These are phyloP conservation scores for Octodon degus DNA, from an alignment of 2,113 vertebrate species.

Conservation along the genomic window DNA sequence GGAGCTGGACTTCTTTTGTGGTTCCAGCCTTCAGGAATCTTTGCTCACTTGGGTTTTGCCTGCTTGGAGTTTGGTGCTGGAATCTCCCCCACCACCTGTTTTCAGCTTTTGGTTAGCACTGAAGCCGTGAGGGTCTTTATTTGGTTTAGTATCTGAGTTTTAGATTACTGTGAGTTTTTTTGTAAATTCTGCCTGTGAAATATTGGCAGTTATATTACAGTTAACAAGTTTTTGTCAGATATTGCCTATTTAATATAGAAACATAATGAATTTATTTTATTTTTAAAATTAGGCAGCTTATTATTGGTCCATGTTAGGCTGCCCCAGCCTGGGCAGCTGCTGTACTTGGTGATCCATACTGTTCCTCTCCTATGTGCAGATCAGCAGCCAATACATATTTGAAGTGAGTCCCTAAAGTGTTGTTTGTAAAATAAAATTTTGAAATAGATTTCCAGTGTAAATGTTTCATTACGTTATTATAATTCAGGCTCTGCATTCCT, in stretches of 20 bases:
- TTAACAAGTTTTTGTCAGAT: neutral
- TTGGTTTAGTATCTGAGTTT: conserved; percentile 1
- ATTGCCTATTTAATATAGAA: conserved; percentile 36
- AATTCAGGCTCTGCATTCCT: neutral
- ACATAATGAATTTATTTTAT: neutral
- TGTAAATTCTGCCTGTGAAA: neutral
- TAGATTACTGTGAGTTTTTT: neutral
- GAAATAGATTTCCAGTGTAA: conserved; percentile 7
- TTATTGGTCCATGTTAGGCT: neutral
- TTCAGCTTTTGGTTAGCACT: neutral
- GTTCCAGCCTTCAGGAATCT: neutral
- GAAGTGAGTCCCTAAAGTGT: conserved; percentile 22
- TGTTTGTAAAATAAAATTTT: conserved; percentile 41
- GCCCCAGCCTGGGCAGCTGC: neutral
- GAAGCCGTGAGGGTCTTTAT: neutral
- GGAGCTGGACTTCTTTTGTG: neutral
- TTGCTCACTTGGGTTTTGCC: neutral
- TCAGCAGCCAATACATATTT: conserved; percentile 23
- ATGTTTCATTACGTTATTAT: neutral
- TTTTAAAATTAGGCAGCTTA: neutral
- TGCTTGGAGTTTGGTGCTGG: neutral
- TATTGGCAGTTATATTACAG: conserved; percentile 33
- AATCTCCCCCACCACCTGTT: fast-evolving
- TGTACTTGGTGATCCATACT: neutral
- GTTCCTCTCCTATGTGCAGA: neutral